Base-by-base conservation (phyloP, 2,113 vertebrate genomes). In the Hippocampus comes region DNA sequence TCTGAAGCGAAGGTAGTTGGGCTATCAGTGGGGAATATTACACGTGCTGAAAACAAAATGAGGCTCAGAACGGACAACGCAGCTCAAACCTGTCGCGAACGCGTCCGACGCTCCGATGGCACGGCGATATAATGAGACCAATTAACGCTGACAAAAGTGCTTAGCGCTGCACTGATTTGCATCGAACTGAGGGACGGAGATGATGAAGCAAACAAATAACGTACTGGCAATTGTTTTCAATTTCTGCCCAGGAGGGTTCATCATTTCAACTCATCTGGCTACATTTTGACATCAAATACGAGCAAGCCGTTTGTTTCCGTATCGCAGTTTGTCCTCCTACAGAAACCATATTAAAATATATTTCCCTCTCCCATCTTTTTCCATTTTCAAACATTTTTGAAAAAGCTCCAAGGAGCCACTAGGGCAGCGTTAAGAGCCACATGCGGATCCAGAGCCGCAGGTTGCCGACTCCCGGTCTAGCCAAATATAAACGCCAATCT, bases 21-120 rank as follows among this genome's bases (percentile, higher is more conserved):
- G 86, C 73, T 91, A 92, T 93, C 90, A 89, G 83, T 86, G 74
- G 86, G 79, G 75, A 91, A 88, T 90, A 90, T 91, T 93, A 92
- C 80, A 87, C 77, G 79, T 79, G 88, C 87, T 91, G 90, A 91
- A 83, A 38, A 38, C 75, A 79, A 83, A 87, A 87, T 71, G 74
- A 74, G 83, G 77, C 78, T 87, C 5, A 78, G 86, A 65, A 53
- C n/a, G 34, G 68, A 46, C n/a, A 79, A 79, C 53, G 75, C 71
- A 63, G 74, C 14, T 75, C 75, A 73, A 57, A 67, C 57, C 66
- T 49, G 23, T 20, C 68, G 73, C n/a, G 10, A 59, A 63, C 25
- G 27, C 59, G n/a, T 15, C 21, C 9, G 7, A 23, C n/a, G n/a
- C n/a, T 9, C 8, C 10, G 20, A 20, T 21, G 43, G 34, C 38